Conservation (phyloP, 2,113 vertebrate genomes). For the Prunella himalayana region DNA sequence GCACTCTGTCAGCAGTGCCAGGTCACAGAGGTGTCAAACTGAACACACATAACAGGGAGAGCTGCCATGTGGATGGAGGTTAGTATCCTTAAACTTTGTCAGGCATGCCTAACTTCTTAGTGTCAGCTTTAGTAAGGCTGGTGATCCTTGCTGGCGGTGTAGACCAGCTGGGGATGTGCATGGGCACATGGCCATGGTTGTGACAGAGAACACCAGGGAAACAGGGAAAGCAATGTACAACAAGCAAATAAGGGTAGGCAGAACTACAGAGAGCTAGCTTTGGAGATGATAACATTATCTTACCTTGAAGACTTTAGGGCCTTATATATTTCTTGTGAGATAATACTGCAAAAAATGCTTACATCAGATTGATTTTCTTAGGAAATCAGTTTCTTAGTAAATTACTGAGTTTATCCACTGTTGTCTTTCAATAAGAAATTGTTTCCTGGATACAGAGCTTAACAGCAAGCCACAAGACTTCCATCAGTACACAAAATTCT, state of each 20-base stretch:
- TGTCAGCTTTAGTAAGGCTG: neutral
- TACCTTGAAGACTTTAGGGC: neutral
- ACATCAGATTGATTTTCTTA: neutral
- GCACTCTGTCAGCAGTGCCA: neutral
- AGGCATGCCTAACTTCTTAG: neutral
- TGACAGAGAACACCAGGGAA: neutral
- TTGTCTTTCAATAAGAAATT: neutral
- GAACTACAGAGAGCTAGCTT: neutral
- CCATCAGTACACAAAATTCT: neutral
- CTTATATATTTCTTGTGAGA: neutral
- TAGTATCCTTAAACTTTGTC: neutral
- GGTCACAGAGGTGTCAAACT: neutral
- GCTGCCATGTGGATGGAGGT: neutral
- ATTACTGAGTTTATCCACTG: neutral
- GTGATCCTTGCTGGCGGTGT: neutral
- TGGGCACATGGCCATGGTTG: accelerated
- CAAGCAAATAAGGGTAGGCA: neutral
- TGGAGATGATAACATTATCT: neutral
- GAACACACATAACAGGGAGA: accelerated
- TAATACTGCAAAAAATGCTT: neutral
- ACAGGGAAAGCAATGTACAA: accelerated
- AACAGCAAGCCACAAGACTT: neutral
- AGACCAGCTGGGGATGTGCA: neutral
- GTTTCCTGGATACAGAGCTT: neutral
- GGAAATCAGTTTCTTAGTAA: neutral